phyloP scores from a whole-genome alignment of 2,113 vertebrate species.

The Dicaeum eximium region DNA sequence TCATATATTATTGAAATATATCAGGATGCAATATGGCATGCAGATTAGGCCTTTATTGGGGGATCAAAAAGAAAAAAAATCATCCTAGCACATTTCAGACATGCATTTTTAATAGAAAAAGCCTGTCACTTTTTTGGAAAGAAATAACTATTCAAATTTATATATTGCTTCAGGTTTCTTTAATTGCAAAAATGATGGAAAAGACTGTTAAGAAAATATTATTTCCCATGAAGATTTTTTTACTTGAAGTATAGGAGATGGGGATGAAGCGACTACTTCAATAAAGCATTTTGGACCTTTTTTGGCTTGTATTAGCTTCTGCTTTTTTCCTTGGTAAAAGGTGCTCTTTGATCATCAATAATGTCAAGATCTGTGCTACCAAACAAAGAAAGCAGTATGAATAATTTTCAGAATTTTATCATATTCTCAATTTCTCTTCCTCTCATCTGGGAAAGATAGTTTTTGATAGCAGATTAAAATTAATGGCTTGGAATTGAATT shows the following conservation, averaged over 20 bases:
- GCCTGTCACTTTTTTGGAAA: not conserved
- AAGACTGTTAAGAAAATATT: not conserved
- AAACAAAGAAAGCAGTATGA: not conserved
- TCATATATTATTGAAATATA: not conserved
- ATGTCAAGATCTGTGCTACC: not conserved
- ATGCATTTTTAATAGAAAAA: not conserved
- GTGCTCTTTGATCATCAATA: not conserved
- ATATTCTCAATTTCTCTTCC: not conserved
- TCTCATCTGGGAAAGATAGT: not conserved
- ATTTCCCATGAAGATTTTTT: not conserved
- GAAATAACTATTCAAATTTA: not conserved
- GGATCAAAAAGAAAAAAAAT: not conserved
- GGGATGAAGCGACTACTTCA: not conserved
- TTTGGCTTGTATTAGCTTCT: not conserved
- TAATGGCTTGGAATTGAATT: not conserved
- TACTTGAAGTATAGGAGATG: not conserved
- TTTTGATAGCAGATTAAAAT: not conserved
- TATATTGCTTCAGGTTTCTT: not conserved
- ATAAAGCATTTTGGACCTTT: not conserved
- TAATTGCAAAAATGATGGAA: not conserved
- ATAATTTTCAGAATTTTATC: not conserved
- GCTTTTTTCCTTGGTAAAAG: not conserved
- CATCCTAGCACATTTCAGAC: not conserved
- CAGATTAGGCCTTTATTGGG: not conserved
- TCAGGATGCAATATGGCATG: not conserved